Percentiles rank a stretch among this genome's conserved stretches.
These are phyloP conservation scores for Rhea americana DNA, from an alignment of 2,113 vertebrate species.

Conservation along the genomic window DNA sequence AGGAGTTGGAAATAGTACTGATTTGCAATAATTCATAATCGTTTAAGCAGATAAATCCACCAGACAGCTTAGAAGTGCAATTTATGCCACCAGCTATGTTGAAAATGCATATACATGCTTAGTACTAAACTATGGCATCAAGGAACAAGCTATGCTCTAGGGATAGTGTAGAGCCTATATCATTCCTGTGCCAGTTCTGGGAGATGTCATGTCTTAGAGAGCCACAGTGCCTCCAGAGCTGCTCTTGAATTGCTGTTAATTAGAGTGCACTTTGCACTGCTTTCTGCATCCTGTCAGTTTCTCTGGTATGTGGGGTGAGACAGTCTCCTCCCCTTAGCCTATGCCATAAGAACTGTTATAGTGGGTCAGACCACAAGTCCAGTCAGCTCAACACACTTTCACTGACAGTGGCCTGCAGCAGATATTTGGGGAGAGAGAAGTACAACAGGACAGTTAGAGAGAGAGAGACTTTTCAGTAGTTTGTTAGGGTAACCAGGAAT, in stretches of 20 bases:
- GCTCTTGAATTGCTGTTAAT: slow-evolving; percentile 56
- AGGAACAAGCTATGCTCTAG: slow-evolving; percentile 45
- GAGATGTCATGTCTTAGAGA: background rate
- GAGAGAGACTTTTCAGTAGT: slow-evolving; percentile 1
- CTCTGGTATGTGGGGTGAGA: background rate
- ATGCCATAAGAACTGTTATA: background rate
- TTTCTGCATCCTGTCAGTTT: slow-evolving; percentile 42
- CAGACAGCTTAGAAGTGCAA: slow-evolving; percentile 64
- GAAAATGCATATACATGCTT: slow-evolving; percentile 52
- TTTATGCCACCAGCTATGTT: slow-evolving; percentile 66
- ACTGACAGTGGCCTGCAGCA: slow-evolving; percentile 63
- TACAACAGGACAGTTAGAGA: slow-evolving; percentile 26
- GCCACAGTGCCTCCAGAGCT: slow-evolving; percentile 42
- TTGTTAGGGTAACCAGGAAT: slow-evolving; percentile 1
- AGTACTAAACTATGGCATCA: slow-evolving; percentile 48
- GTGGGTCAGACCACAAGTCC: background rate
- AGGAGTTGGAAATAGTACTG: slow-evolving; percentile 33
- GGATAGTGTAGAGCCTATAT: slow-evolving; percentile 30
- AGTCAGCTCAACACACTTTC: background rate
- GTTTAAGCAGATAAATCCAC: slow-evolving; percentile 64
- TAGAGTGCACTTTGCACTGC: slow-evolving; percentile 22
- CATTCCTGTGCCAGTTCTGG: slow-evolving; percentile 5
- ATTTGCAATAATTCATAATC: slow-evolving; percentile 65
- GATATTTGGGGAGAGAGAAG: slow-evolving; percentile 36
- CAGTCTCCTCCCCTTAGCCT: background rate